phyloP scores from a whole-genome alignment of 2,113 vertebrate genomes.

The Solea senegalensis region DNA sequence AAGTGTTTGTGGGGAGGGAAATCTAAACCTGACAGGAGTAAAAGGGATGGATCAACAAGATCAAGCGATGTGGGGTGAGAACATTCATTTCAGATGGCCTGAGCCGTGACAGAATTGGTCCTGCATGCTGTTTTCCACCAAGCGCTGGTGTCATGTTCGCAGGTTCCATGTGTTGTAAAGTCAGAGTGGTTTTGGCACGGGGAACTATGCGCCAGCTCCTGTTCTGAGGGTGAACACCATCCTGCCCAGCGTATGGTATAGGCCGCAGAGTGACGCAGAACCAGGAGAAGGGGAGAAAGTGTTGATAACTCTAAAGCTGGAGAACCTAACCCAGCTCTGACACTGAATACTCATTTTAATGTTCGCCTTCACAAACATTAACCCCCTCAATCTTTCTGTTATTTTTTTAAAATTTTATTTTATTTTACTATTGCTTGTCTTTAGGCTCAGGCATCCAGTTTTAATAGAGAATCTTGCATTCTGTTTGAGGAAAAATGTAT shows the following conservation, averaged over 20 bases:
- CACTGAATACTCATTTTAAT: constrained; percentile 63
- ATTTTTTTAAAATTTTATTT: constrained; percentile 20
- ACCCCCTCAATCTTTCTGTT: constrained; percentile 5
- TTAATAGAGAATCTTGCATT: constrained; percentile 4
- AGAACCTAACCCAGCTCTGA: constrained; percentile 66
- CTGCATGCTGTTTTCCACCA: constrained; percentile 70
- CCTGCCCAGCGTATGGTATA: constrained; percentile 41
- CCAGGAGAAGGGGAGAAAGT: constrained; percentile 52
- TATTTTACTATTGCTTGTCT: background rate
- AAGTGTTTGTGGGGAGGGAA: constrained; percentile 66
- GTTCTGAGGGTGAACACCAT: constrained; percentile 57
- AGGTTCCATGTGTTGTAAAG: constrained; percentile 72
- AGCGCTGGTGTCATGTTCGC: constrained; percentile 71
- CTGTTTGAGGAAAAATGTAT: background rate
- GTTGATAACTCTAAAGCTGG: constrained; percentile 73
- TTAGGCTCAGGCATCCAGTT: constrained; percentile 6
- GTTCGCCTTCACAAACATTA: constrained; percentile 51
- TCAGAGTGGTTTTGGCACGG: constrained; percentile 72
- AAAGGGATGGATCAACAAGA: constrained; percentile 63
- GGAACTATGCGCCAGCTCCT: constrained; percentile 52
- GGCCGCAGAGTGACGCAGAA: constrained; percentile 32
- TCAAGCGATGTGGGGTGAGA: constrained; percentile 71
- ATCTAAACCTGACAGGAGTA: constrained; percentile 67
- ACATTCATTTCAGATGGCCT: constrained; percentile 79
- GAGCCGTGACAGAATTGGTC: constrained; percentile 72